Conservation (phyloP, 2,888 invertebrate genomes). For the Pachymerium ferrugineum region DNA sequence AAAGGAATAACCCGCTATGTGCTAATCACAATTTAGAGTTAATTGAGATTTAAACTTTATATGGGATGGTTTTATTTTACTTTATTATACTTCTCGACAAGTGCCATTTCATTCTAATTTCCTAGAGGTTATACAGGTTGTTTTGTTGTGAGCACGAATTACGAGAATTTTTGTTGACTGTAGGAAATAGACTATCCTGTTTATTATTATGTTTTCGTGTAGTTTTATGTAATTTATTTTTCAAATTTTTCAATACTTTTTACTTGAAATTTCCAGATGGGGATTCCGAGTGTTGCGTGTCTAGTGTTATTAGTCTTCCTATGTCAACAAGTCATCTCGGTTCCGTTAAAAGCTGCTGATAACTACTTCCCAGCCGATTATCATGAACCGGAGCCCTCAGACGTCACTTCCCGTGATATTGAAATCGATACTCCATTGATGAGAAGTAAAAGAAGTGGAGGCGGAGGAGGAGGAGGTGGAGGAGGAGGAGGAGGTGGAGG, state of each 20-base stretch:
- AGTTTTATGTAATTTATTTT: background rate
- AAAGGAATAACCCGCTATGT: too few relatives aligned
- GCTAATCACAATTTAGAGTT: too few relatives aligned
- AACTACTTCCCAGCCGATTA: background rate
- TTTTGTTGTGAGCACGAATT: too few relatives aligned
- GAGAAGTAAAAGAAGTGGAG: background rate
- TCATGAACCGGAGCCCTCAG: background rate
- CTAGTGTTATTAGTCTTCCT: background rate
- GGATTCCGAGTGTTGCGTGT: too few relatives aligned
- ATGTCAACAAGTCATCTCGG: background rate
- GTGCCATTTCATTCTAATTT: too few relatives aligned
- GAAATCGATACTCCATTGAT: background rate
- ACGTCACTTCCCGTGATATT: background rate
- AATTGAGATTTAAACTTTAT: too few relatives aligned
- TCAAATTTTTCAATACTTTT: background rate
- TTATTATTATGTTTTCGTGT: background rate
- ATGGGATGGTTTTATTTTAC: too few relatives aligned
- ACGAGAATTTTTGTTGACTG: background rate
- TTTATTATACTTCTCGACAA: too few relatives aligned
- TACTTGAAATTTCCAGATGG: background rate
- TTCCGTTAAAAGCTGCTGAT: background rate
- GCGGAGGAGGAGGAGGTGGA: background rate
- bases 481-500: background rate
- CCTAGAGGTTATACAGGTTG: too few relatives aligned
- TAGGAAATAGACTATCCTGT: background rate